These are phyloP conservation scores for Cybosia mesomella DNA, from an alignment of 2,888 invertebrate species.

Conservation along the genomic window DNA sequence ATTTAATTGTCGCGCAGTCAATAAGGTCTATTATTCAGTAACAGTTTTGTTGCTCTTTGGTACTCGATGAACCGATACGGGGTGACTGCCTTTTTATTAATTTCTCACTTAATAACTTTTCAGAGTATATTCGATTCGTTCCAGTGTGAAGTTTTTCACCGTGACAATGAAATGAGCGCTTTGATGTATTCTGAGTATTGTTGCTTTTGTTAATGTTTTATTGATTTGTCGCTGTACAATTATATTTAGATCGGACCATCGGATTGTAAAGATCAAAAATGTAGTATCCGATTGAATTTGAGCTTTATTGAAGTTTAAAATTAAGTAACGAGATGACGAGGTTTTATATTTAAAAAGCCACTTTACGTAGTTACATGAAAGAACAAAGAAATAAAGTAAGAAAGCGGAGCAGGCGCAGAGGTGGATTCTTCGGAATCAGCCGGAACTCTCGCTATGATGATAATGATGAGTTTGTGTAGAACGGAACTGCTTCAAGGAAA, in stretches of 20 bases:
- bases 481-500: background rate
- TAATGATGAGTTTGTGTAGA: background rate
- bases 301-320: background rate
- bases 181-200: conserved; percentile 50
- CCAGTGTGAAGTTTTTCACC: conserved; percentile 49
- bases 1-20: conserved; percentile 73
- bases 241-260: conserved; percentile 6
- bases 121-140: conserved; percentile 41
- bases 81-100: conserved; percentile 73
- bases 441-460: background rate
- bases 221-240: conserved; percentile 40
- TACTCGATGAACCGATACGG: conserved; percentile 60
- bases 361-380: background rate
- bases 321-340: background rate
- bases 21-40: conserved; percentile 67
- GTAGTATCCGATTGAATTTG: background rate
- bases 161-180: conserved; percentile 37
- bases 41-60: conserved; percentile 64
- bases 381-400: background rate
- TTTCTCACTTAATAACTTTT: conserved; percentile 67
- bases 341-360: background rate
- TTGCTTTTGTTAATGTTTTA: conserved; percentile 43
- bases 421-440: background rate
- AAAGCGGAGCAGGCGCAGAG: background rate
- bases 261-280: background rate